phyloP scores from a whole-genome alignment of 1,140 invertebrate species.

The Aplysia californica region DNA sequence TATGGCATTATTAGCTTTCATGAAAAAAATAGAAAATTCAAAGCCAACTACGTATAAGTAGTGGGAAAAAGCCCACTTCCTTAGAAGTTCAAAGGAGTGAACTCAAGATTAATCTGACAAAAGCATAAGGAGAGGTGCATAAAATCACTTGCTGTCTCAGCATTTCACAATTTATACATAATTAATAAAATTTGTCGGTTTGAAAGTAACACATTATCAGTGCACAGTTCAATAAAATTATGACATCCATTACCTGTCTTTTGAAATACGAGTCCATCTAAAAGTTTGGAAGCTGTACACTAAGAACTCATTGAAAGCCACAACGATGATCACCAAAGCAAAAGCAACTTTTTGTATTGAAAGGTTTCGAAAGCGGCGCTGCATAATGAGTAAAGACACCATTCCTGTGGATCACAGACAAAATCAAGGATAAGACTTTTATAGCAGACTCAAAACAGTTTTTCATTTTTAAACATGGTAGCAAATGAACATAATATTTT shows the following conservation, averaged over 20 bases:
- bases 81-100: background rate
- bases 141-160: background rate
- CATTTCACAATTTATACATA: background rate
- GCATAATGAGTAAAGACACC: background rate
- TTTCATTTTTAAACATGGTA: background rate
- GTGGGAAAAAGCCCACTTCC: too few relatives aligned
- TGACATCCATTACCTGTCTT: slow-evolving; percentile 1
- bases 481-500: background rate
- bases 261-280: slow-evolving; percentile 2
- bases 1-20: too few relatives aligned
- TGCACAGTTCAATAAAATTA: background rate
- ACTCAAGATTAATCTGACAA: background rate
- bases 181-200: background rate
- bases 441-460: background rate
- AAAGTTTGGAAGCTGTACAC: slow-evolving; percentile 20
- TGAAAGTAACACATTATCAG: background rate
- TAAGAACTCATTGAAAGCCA: slow-evolving; percentile 16
- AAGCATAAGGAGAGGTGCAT: background rate
- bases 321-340: background rate
- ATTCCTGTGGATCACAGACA: background rate
- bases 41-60: too few relatives aligned
- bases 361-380: background rate
- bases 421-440: background rate
- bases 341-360: background rate
- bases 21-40: too few relatives aligned